A percentile compares a stretch with the other conserved stretches of the same genome.
Conservation (phyloP, 2,797 vertebrate species). For the Phrynocephalus forsythii region DNA sequence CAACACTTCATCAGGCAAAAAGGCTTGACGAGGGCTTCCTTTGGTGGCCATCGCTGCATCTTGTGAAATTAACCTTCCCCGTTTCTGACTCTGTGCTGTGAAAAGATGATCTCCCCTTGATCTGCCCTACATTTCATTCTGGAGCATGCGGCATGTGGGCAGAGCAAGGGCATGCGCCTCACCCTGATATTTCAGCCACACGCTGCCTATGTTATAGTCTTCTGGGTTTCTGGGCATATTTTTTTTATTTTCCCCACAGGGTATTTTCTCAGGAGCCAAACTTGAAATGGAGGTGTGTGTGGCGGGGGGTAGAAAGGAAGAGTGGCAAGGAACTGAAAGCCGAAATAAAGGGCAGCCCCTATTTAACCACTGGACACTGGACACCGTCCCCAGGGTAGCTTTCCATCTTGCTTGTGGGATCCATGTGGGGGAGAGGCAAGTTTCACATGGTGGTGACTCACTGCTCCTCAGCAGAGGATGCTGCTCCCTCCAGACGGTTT, state of each 20-base stretch:
- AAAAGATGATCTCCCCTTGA: too few relatives aligned
- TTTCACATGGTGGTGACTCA: slow-evolving; percentile 48
- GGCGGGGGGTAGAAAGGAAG: background rate
- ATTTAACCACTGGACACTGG: background rate
- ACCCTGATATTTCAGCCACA: too few relatives aligned
- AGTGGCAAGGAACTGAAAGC: background rate
- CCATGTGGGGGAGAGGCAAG: slow-evolving; percentile 16
- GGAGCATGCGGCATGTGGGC: too few relatives aligned
- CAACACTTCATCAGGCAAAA: too few relatives aligned
- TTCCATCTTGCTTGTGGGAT: background rate
- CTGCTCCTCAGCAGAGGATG: slow-evolving; percentile 4
- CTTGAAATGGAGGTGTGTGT: background rate
- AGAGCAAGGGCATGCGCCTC: too few relatives aligned
- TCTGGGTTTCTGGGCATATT: background rate
- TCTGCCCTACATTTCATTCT: too few relatives aligned
- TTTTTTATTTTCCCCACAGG: background rate
- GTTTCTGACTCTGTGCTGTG: too few relatives aligned
- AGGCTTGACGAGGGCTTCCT: too few relatives aligned
- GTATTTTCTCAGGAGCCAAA: background rate
- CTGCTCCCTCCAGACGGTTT: slow-evolving; percentile 16
- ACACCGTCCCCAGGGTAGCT: background rate
- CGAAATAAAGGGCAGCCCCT: background rate
- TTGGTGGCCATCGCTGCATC: too few relatives aligned
- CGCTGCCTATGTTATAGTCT: background rate
- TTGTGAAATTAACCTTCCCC: too few relatives aligned